Percentiles rank a stretch among this genome's conserved stretches.
Conservation (phyloP, 2,113 vertebrate species). For the Grammomys surdaster region DNA sequence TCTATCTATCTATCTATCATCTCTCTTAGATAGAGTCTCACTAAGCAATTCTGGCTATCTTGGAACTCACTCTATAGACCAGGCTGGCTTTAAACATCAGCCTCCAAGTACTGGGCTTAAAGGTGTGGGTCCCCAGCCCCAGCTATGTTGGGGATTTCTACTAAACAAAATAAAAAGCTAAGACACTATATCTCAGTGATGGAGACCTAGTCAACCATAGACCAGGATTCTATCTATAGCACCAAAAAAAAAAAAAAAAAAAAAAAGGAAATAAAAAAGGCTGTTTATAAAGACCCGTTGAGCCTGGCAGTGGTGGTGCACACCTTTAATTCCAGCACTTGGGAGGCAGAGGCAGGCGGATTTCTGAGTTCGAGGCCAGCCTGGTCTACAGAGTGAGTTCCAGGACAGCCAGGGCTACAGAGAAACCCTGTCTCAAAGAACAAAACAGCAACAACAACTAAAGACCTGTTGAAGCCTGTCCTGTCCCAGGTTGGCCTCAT, state of each 20-base stretch:
- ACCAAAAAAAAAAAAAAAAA: not conserved
- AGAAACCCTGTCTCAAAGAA: no score
- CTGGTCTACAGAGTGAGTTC: no score
- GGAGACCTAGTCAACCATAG: not conserved
- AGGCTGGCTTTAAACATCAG: not conserved
- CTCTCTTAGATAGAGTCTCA: not conserved
- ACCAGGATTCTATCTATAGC: no score
- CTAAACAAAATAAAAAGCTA: not conserved
- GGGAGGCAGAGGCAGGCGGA: no score
- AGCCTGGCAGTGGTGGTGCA: no score
- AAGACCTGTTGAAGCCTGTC: not conserved
- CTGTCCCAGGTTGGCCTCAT: not conserved
- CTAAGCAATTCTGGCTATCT: not conserved
- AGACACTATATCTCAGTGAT: not conserved
- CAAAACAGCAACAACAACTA: no score
- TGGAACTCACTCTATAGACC: not conserved
- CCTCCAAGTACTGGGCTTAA: not conserved
- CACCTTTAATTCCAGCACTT: no score
- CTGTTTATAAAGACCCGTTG: not conserved
- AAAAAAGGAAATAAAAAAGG: not conserved
- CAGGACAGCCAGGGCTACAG: no score
- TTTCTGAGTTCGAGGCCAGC: no score
- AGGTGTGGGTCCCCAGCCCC: not conserved
- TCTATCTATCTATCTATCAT: not conserved
- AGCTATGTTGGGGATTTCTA: not conserved